These are phyloP conservation scores for Tinamus guttatus DNA, from an alignment of 2,113 vertebrate genomes.

Conservation along the genomic window DNA sequence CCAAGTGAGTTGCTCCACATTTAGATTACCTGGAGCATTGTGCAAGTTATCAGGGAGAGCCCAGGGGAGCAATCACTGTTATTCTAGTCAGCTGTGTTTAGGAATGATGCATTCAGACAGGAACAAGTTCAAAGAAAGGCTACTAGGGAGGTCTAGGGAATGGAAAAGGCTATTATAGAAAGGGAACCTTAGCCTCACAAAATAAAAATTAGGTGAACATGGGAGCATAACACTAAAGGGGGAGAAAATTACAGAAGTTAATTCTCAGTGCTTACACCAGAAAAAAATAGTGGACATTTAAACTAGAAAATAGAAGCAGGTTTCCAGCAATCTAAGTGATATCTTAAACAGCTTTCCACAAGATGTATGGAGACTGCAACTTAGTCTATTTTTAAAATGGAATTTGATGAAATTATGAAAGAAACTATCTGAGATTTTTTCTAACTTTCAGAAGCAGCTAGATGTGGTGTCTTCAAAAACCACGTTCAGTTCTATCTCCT, in stretches of 20 bases:
- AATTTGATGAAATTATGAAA: not conserved
- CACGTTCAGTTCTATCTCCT: not conserved
- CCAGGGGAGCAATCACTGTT: not conserved
- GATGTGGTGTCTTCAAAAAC: not conserved
- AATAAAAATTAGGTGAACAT: not conserved
- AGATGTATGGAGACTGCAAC: not conserved
- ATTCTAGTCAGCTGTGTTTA: not conserved
- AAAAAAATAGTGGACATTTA: not conserved
- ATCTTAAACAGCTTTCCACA: not conserved
- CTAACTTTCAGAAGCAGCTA: not conserved
- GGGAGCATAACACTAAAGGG: not conserved
- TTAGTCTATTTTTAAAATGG: not conserved
- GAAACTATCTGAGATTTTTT: not conserved
- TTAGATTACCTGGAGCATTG: not conserved
- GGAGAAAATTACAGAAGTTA: not conserved
- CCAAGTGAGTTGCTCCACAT: not conserved
- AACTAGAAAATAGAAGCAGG: not conserved
- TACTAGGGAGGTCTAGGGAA: not conserved
- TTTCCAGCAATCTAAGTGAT: not conserved
- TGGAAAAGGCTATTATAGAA: not conserved
- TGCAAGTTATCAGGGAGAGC: not conserved
- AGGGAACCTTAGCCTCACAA: not conserved
- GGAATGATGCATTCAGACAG: not conserved
- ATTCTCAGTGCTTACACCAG: not conserved
- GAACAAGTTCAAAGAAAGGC: not conserved